Evolutionary conservation across 2,888 invertebrate genomes (phyloP).

Genomic region (Catocala sponsa): DNA sequence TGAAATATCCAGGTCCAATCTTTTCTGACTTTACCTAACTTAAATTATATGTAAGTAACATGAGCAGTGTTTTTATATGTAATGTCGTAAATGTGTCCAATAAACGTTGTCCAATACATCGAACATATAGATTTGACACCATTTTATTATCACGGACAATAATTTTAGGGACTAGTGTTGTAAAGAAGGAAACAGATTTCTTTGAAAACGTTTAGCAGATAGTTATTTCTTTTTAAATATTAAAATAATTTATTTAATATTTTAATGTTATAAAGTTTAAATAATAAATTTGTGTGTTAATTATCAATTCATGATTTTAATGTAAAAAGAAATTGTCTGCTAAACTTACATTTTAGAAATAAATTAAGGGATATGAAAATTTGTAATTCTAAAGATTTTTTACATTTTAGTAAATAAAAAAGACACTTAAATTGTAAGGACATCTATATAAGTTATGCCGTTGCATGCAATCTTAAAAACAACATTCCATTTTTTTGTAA

Average conservation of each 20-base stretch:
- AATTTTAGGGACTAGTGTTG: conserved; percentile 26
- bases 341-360: background rate
- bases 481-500: background rate
- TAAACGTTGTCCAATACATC: background rate
- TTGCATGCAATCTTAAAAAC: background rate
- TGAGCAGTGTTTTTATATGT: too few species aligned
- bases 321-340: background rate
- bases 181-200: conserved; percentile 2
- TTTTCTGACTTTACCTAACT: too few species aligned
- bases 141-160: conserved; percentile 30
- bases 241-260: too few species aligned
- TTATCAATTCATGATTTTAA: background rate
- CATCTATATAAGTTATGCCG: background rate
- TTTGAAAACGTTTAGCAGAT: conserved; percentile 1
- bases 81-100: too few species aligned
- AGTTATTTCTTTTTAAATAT: background rate
- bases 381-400: conserved; percentile 14
- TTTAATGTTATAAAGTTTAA: background rate
- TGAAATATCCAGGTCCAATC: too few species aligned
- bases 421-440: conserved; percentile 5
- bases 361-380: conserved; percentile 3
- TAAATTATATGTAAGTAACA: too few species aligned
- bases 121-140: background rate
- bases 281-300: background rate
- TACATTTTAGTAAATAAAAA: conserved; percentile 3